Evolutionary conservation across 2,888 invertebrate genomes (phyloP), one percentile per base, ranked within the genome.

Genomic region (Tiliacea aurago): DNA sequence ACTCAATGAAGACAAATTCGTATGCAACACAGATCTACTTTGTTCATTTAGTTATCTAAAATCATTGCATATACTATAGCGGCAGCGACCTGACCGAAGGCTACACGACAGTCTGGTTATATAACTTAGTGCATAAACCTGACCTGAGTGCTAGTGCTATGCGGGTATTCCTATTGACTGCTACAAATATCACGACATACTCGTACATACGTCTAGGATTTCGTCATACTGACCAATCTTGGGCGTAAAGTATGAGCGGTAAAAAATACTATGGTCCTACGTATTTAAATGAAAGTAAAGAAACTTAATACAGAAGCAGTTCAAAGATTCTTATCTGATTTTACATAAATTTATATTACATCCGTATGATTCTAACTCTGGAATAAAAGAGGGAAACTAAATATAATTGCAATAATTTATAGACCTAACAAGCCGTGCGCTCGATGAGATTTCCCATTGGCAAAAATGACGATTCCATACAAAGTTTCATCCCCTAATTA

Each of bases 1-100:
- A 51, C 53, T 70, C 70, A 75, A 62, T 53, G 53, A 65, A 68
- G 23, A 61, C 41, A 68, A 71, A 67, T 58, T 23, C 58, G 45
- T 56, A 62, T 66, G 51, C 64, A 61, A 13, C 28, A 18, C 41
- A 47, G 18, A 18, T 65, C 62, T 45, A 66, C 13, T 51, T 37
- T 13, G 13, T 28, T 11, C 0, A 64, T 15, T n/a, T 64, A 2
- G 70, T 90, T 91, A 90, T 93, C 92, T 92, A 78, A 80, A 66
- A 70, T 70, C 86, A 76, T 80, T 64, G 78, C 86, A 80, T 91
- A 88, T 92, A 92, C 93, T 93, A 81, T 71, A 85, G 80, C 81
- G 91, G 74, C 91, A 91, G 86, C 93, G 94, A 94, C 94, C 94
- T 85, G 87, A 74, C 59, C 86, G 94, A 94, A 95, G 94, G 94